Base-by-base conservation (phyloP, 2,113 vertebrate species). In the Penelope pileata region DNA sequence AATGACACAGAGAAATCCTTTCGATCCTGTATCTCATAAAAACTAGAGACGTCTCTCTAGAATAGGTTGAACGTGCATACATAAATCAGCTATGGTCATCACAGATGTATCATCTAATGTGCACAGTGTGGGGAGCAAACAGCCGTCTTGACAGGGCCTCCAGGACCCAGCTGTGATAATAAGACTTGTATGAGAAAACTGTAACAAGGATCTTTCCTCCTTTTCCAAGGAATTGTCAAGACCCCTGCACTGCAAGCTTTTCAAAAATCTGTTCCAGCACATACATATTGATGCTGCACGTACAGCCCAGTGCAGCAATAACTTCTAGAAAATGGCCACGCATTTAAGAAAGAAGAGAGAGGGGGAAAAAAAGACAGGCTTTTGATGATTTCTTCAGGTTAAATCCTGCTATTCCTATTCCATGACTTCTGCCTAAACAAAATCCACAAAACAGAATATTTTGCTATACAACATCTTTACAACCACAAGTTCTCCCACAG, bases 1-100 rank as follows among this genome's bases (percentile, higher is more conserved):
- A 90, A 38, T 47, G 47, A 86, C 76, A 91, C 75, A 91, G 42
- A 83, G 59, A 91, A 93, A 91, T 90, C 56, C 68, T 89, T 94
- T 93, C 77, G 93, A 54, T 88, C 91, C 43, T 63, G 30, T 78
- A 34, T 40, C 80, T 93, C 77, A 86, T 91, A 81, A 95, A 93
- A 96, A 75, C 70, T 60, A 60, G 54, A 95, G 34, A 59, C 4
- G 17, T 60, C 38, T 68, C 88, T 78, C 85, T 68, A 51, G 85
- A 88, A 81, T 10, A 80, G 45, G 59, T 34, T 85, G 78, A 87
- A 86, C 6, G 1, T 42, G 40, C n/a, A 26, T 16, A 6, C 38
- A 72, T 91, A 83, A 91, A 88, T 91, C 75, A 86, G 32, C 15
- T 63, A 10, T 48, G 38, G 29, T 90, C 50, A 63, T 60, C 63